Evolutionary conservation across 2,113 vertebrate species (phyloP).

Genomic region (Todiramphus saurophagus): DNA sequence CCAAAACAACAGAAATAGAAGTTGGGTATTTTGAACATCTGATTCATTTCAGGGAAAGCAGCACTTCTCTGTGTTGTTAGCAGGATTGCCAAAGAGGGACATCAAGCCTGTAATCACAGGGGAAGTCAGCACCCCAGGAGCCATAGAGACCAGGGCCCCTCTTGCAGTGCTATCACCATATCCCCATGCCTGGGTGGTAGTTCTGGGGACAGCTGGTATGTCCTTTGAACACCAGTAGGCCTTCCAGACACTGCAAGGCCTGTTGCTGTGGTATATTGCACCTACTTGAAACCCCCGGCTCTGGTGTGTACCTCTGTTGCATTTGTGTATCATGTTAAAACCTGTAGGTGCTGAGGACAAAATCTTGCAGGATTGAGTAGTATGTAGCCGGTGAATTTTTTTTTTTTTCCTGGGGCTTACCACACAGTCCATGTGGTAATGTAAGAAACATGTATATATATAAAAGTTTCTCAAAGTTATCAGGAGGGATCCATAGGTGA

Average conservation of each 20-base stretch:
- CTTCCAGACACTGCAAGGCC: not conserved
- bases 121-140: not conserved
- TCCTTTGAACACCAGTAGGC: not conserved
- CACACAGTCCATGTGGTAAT: not conserved
- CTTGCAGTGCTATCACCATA: accelerated
- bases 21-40: not conserved
- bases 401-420: not conserved
- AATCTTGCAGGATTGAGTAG: not conserved
- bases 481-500: not conserved
- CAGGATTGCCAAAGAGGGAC: not conserved
- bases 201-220: not conserved
- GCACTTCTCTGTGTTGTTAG: not conserved
- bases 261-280: not conserved
- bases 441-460: not conserved
- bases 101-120: not conserved
- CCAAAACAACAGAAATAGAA: not conserved
- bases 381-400: not conserved
- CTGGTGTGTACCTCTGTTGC: not conserved
- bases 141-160: not conserved
- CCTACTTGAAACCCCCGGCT: not conserved
- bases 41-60: not conserved
- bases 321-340: not conserved
- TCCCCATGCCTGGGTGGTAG: not conserved
- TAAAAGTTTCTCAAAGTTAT: not conserved
- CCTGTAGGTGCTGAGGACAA: not conserved